phyloP scores from a whole-genome alignment of 53 echinoderm and acorn worm species.

The Astropecten irregularis region DNA sequence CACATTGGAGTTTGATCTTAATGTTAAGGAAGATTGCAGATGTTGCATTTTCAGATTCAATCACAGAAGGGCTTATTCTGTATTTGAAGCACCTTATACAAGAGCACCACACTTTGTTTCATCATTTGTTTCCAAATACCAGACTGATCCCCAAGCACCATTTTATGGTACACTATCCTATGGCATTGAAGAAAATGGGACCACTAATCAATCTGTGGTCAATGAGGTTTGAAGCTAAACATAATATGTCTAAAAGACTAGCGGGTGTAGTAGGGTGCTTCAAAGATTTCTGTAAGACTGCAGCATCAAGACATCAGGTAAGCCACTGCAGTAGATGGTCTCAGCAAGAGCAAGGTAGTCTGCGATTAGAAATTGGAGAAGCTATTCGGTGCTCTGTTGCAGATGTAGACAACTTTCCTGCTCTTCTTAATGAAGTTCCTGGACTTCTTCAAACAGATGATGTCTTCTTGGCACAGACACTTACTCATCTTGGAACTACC shows the following conservation, averaged over 20 bases:
- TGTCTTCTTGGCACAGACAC: conserved; percentile 54
- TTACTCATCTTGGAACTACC: conserved; percentile 7
- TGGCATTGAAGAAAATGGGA: conserved; percentile 38
- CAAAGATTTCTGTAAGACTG: conserved; percentile 35
- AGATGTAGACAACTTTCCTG: background rate
- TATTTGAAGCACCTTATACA: conserved; percentile 46
- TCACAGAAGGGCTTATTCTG: background rate
- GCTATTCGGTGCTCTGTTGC: background rate
- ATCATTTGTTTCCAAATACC: conserved; percentile 2
- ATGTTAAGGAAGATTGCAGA: conserved; percentile 15
- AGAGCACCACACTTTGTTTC: conserved; percentile 57
- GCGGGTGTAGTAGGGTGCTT: conserved; percentile 47
- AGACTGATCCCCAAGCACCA: conserved; percentile 61
- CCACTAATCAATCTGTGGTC: conserved; percentile 55
- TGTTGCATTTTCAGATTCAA: conserved; percentile 44
- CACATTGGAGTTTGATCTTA: background rate
- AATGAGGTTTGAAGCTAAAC: conserved; percentile 73
- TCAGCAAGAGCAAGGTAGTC: background rate
- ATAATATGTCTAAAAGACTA: conserved; percentile 59
- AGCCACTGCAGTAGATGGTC: conserved; percentile 8
- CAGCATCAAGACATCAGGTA: conserved; percentile 53
- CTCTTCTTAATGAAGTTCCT: background rate
- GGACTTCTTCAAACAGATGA: conserved; percentile 50
- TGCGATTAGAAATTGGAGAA: background rate
- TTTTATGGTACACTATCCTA: conserved; percentile 63